phyloP scores from a whole-genome alignment of 2,113 vertebrate species.

The Antigone vipio region DNA sequence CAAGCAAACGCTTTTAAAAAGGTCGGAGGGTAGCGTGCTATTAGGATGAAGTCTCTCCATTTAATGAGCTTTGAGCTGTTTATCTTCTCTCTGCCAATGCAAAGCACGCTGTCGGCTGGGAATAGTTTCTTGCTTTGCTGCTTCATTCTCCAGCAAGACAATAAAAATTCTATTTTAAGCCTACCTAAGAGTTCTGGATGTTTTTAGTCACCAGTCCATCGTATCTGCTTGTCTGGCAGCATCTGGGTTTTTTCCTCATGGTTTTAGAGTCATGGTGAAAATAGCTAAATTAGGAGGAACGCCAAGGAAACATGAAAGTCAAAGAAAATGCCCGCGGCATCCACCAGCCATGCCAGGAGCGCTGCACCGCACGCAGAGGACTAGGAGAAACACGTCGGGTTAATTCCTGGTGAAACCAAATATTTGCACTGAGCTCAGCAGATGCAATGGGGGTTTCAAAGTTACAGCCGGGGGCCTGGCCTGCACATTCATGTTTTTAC shows the following conservation, averaged over 20 bases:
- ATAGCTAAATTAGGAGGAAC: rapidly evolving
- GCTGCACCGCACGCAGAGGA: rapidly evolving
- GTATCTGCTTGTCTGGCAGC: neutral
- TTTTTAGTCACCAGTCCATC: rapidly evolving
- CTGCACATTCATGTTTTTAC: neutral
- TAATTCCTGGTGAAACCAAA: neutral
- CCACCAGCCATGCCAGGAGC: neutral
- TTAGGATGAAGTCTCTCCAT: neutral
- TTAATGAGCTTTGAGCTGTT: neutral
- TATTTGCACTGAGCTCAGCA: neutral
- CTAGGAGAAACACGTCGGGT: rapidly evolving
- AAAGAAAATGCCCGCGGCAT: rapidly evolving
- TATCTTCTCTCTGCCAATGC: rapidly evolving
- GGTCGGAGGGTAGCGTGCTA: rapidly evolving
- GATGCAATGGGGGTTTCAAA: rapidly evolving
- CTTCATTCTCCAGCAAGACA: neutral
- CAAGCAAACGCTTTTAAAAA: neutral
- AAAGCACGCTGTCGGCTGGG: rapidly evolving
- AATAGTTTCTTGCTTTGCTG: neutral
- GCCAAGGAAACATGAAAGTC: neutral
- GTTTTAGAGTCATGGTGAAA: neutral
- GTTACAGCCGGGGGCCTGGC: neutral
- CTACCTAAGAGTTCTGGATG: neutral
- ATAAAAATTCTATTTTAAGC: constrained; percentile 16
- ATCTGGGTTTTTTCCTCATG: rapidly evolving